Percentiles rank a stretch among this genome's conserved stretches.
These are phyloP conservation scores for Pecten maximus DNA, from an alignment of 2,888 invertebrate genomes.

Conservation along the genomic window DNA sequence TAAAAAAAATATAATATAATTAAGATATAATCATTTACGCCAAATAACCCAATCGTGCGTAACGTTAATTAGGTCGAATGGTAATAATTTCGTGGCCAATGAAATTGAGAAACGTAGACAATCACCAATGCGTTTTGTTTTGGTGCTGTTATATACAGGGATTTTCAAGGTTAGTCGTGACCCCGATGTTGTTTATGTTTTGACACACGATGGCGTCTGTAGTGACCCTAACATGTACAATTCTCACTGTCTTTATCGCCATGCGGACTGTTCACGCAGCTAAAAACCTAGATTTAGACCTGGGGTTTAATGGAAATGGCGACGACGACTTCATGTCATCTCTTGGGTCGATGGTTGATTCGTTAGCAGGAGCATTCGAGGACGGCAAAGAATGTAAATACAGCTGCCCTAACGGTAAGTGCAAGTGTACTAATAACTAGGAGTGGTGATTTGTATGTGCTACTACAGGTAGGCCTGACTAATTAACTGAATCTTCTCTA, in stretches of 20 bases:
- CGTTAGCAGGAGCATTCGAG: slow-evolving; percentile 41
- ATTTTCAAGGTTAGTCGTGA: neutral
- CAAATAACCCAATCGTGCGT: too few relatives aligned
- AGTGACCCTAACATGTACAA: neutral
- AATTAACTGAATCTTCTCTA: too few relatives aligned
- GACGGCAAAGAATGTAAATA: slow-evolving; percentile 53
- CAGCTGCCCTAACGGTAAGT: slow-evolving; percentile 59
- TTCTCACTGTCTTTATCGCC: neutral
- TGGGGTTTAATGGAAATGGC: neutral
- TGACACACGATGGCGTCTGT: slow-evolving; percentile 8
- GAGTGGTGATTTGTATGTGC: too few relatives aligned
- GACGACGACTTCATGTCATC: slow-evolving; percentile 38
- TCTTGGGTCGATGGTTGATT: slow-evolving; percentile 45
- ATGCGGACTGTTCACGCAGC: neutral
- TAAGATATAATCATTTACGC: too few relatives aligned
- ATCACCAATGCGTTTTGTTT: neutral
- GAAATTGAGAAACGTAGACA: neutral
- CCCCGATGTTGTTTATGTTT: neutral
- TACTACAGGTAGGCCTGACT: too few relatives aligned
- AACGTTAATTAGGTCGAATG: too few relatives aligned
- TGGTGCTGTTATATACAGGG: neutral
- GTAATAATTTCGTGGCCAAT: too few relatives aligned
- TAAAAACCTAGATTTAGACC: neutral
- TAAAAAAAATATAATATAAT: too few relatives aligned
- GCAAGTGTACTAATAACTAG: too few relatives aligned